Percentiles rank a stretch among this genome's conserved stretches.
phyloP scores from a whole-genome alignment of 2,888 invertebrate genomes.

The Caenorhabditis angaria region DNA sequence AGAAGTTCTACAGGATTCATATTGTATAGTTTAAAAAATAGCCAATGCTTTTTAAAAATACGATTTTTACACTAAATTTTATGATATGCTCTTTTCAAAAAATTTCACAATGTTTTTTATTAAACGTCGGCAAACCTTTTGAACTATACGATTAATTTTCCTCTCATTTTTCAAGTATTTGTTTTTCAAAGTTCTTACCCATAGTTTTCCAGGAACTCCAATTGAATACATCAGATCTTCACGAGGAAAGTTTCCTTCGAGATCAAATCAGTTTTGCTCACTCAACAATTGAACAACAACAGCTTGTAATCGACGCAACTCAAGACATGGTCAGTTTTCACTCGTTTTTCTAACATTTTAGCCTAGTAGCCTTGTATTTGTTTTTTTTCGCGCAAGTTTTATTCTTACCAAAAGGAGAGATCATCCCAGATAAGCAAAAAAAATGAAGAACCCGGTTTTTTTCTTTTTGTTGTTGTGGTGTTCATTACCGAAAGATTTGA shows the following conservation, averaged over 20 bases:
- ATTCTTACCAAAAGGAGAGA: neutral
- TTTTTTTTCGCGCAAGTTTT: slow-evolving; percentile 1
- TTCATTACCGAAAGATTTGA: slow-evolving; percentile 1
- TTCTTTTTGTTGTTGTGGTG: slow-evolving; percentile 1
- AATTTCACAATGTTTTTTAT: too few relatives aligned
- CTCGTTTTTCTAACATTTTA: too few relatives aligned
- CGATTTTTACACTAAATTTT: too few relatives aligned
- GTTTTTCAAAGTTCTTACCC: too few relatives aligned
- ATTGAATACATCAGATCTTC: slow-evolving; percentile 41
- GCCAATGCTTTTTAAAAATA: too few relatives aligned
- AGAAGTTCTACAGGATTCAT: too few relatives aligned
- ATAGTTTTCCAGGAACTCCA: slow-evolving; percentile 43
- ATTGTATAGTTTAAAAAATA: too few relatives aligned
- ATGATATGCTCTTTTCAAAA: too few relatives aligned
- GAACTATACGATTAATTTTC: too few relatives aligned
- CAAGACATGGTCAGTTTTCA: slow-evolving; percentile 50
- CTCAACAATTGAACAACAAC: slow-evolving; percentile 62
- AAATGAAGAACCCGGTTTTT: neutral
- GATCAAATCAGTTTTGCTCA: slow-evolving; percentile 66
- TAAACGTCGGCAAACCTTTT: too few relatives aligned
- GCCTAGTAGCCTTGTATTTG: neutral
- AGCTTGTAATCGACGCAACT: slow-evolving; percentile 52
- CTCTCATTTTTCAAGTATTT: too few relatives aligned
- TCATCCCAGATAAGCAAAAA: neutral
- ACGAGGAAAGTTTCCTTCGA: slow-evolving; percentile 53